Evolutionary conservation across 2,888 invertebrate genomes (phyloP), one percentile per base, ranked within the genome.

Genomic region (Ypsolopha scabrella): DNA sequence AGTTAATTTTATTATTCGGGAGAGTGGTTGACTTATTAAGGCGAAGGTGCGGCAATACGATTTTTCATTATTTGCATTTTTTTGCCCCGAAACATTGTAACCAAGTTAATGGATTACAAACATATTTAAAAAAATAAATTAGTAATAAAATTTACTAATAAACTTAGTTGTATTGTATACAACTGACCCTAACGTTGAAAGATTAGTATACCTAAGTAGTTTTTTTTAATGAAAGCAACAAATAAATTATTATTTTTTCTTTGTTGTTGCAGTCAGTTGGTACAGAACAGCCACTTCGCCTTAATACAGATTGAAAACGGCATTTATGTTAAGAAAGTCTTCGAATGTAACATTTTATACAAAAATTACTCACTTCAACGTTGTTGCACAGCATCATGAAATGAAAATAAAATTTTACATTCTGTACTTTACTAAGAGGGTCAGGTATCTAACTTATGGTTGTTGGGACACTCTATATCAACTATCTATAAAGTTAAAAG

Each of bases 361-460:
- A 24, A 3, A 2, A 24, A 24, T 24, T 24, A 24, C 24, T 24
- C 4, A 24, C 24, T 4, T 24, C 24, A 24, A 24, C 24, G 24
- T 24, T 24, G 24, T 24, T 24, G 24, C 24, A 24, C 24, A 24
- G 4, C 24, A 24, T 24, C 24, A 24, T 24, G 24, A 24, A 24
- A 24, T 24, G 24, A 24, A 43, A 43, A 7, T 43, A 6, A 43
- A 1, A 7, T 57, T 60, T 61, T 64, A 57, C 59, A 51, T 34
- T 38, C 48, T 52, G 51, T 63, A 63, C 53, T 57, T 59, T 59
- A 56, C 55, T 50, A 63, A 45, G 24, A 61, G 68, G 72, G 66
- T 62, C 57, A 54, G 74, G 77, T 65, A 66, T 73, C 63, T 76
- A 75, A 78, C 73, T 69, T 63, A 58, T 61, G 74, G 75, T 76